A percentile compares a stretch with the other conserved stretches of the same genome.
phyloP scores from a whole-genome alignment of 2,113 vertebrate genomes.

The Myxocyprinus asiaticus region DNA sequence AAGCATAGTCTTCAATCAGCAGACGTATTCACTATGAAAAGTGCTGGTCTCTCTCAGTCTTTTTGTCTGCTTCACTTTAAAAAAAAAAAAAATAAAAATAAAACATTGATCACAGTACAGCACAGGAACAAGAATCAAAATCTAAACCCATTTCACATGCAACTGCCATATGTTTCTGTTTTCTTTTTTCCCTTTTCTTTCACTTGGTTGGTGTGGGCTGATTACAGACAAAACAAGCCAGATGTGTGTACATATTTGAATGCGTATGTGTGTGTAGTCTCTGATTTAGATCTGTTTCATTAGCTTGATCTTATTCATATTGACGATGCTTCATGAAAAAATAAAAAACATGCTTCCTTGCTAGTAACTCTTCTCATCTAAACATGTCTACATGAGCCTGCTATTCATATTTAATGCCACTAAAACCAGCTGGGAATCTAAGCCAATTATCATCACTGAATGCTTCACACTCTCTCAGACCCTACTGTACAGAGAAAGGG shows the following conservation, averaged over 20 bases:
- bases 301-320: constrained; percentile 32
- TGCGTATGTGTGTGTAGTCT: not conserved
- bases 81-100: too few relatives aligned
- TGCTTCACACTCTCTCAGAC: constrained; percentile 44
- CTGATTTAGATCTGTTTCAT: constrained; percentile 45
- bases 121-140: too few relatives aligned
- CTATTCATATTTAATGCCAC: constrained; percentile 56
- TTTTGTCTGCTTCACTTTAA: too few relatives aligned
- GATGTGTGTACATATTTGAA: not conserved
- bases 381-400: constrained; percentile 54
- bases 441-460: constrained; percentile 61
- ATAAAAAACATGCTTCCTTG: constrained; percentile 18
- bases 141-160: too few relatives aligned
- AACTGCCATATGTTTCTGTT: too few relatives aligned
- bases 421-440: constrained; percentile 56
- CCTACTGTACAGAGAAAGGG: constrained; percentile 39
- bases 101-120: too few relatives aligned
- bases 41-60: too few relatives aligned
- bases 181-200: too few relatives aligned
- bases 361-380: constrained; percentile 51
- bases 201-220: not conserved
- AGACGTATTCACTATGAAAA: too few relatives aligned
- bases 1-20: too few relatives aligned
- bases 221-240: constrained; percentile 1
- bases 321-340: constrained; percentile 32